Percentiles rank a stretch among this genome's conserved stretches.
Conservation (phyloP, 2,797 vertebrate genomes). For the Takifugu rubripes region DNA sequence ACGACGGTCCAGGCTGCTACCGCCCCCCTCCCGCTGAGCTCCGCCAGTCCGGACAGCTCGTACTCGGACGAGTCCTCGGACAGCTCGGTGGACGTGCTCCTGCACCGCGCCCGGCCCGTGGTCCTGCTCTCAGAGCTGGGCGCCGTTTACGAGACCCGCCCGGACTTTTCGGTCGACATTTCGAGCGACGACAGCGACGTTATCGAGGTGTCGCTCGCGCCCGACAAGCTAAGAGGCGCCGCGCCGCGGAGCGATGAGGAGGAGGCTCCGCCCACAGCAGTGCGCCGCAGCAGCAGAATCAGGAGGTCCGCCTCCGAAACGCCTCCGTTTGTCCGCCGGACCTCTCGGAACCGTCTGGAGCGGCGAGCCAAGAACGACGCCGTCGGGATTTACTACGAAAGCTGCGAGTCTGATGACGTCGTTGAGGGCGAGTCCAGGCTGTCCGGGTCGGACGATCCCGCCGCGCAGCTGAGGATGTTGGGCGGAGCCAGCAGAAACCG, state of each 20-base stretch:
- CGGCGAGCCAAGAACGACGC: conserved; percentile 47
- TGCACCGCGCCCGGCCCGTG: conserved; percentile 58
- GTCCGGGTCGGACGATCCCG: conserved; percentile 40
- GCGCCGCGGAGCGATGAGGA: conserved; percentile 6
- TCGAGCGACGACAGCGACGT: conserved; percentile 76
- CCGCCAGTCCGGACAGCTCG: conserved; percentile 58
- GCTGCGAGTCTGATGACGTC: conserved; percentile 48
- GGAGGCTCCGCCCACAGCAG: neutral
- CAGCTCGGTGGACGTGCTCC: conserved; percentile 58
- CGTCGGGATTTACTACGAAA: conserved; percentile 60
- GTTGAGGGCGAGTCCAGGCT: conserved; percentile 35
- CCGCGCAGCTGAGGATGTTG: neutral
- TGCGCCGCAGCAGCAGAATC: conserved; percentile 45
- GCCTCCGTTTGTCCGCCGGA: neutral
- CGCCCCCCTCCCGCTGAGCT: conserved; percentile 63
- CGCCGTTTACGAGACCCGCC: conserved; percentile 21
- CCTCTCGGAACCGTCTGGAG: conserved; percentile 36
- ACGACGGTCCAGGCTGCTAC: conserved; percentile 48
- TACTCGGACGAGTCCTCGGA: conserved; percentile 64
- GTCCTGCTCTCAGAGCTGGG: conserved; percentile 63
- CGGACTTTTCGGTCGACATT: conserved; percentile 29
- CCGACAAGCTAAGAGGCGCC: conserved; percentile 16
- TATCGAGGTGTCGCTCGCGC: conserved; percentile 58
- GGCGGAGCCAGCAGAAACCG: neutral
- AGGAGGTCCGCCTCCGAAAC: conserved; percentile 8